A percentile compares a stretch with the other conserved stretches of the same genome.
These are phyloP conservation scores for Carassius gibelio DNA, from an alignment of 2,113 vertebrate species.

Conservation along the genomic window DNA sequence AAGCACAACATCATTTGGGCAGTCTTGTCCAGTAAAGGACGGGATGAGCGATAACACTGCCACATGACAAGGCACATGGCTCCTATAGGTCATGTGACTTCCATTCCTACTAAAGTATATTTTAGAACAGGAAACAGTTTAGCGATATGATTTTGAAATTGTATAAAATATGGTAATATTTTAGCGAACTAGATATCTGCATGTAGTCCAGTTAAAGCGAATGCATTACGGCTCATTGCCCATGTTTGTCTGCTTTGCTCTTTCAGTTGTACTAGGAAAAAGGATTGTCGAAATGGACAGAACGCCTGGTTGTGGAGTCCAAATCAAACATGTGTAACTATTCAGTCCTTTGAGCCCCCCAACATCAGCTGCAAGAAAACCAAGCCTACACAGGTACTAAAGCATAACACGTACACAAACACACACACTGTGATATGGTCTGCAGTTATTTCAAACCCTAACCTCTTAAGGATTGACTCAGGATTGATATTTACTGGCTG, in stretches of 20 bases:
- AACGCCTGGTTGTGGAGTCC: conserved; percentile 94
- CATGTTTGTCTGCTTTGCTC: not conserved
- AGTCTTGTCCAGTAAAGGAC: not conserved
- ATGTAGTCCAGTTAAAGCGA: not conserved
- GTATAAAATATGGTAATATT: not conserved
- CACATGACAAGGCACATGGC: not conserved
- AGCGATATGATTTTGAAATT: not conserved
- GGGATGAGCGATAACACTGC: not conserved
- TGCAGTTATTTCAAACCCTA: conserved; percentile 18
- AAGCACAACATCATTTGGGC: not conserved
- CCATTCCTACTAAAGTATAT: not conserved
- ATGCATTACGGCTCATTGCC: not conserved
- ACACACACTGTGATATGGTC: not conserved
- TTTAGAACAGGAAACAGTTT: not conserved
- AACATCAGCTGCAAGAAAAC: conserved; percentile 86
- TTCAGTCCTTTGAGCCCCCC: conserved; percentile 78
- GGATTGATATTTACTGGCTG: conserved; percentile 27
- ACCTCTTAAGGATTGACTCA: conserved; percentile 28
- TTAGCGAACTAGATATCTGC: not conserved
- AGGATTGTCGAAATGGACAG: conserved; percentile 74
- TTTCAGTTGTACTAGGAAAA: conserved; percentile 84
- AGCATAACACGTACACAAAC: not conserved
- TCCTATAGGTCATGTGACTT: not conserved
- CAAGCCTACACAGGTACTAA: not conserved
- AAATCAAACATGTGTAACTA: conserved; percentile 77